Evolutionary conservation across 2,888 invertebrate genomes (phyloP).

Genomic region (Mystacides longicornis): DNA sequence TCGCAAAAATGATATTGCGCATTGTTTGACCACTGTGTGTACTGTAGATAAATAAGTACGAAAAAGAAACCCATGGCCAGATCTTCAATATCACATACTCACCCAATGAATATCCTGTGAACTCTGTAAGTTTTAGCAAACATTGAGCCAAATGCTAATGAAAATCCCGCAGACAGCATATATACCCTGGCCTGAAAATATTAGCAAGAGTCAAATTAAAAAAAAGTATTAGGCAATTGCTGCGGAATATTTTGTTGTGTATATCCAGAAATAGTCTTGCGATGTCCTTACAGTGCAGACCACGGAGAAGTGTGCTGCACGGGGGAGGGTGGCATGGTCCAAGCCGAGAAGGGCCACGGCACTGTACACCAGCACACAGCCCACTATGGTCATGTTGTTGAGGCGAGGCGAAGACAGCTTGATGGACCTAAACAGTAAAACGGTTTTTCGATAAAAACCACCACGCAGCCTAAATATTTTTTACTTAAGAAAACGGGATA

Average conservation of each 20-base stretch:
- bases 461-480: too few species aligned
- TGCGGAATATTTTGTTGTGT: too few species aligned
- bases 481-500: too few species aligned
- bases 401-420: conserved; percentile 87
- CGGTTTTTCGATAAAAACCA: too few species aligned
- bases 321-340: conserved; percentile 70
- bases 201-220: too few species aligned
- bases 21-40: too few species aligned
- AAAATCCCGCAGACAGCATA: conserved; percentile 83
- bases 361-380: conserved; percentile 84
- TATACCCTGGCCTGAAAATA: conserved; percentile 70
- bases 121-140: conserved; percentile 91
- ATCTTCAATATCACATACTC: conserved; percentile 3
- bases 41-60: too few species aligned
- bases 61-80: too few species aligned
- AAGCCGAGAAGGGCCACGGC: conserved; percentile 81
- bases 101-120: conserved; percentile 80
- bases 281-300: conserved; percentile 75
- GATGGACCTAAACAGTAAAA: conserved; percentile 69
- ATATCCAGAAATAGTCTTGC: too few species aligned
- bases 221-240: too few species aligned
- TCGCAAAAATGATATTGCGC: too few species aligned
- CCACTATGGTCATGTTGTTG: conserved; percentile 86
- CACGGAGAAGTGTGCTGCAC: conserved; percentile 64
- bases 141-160: conserved; percentile 89